Base-by-base conservation (phyloP, 2,797 vertebrate species). In the Gadopsis marmoratus region DNA sequence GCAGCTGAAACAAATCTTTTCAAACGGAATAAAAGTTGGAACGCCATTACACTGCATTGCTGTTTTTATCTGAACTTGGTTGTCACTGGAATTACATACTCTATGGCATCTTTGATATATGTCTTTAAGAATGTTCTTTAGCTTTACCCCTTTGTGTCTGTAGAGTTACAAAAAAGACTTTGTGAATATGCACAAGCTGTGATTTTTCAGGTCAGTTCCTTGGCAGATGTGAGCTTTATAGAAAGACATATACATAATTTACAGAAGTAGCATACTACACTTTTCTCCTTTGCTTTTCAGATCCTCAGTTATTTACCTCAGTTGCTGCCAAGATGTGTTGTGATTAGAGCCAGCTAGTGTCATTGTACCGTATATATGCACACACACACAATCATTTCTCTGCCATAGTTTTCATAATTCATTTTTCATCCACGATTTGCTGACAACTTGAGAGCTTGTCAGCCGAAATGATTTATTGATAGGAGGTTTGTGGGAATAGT, bases 391-490 rank as follows among this genome's bases (percentile, higher is more conserved):
- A 68, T 73, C 53, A 39, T 68, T 72, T 71, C 55, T 47, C 51
- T 51, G 68, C 71, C 35, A 62, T 33, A 65, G 60, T 48, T 85
- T 92, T 73, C 69, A 86, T 88, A 71, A 88, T 86, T 79, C 61
- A 92, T 86, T 80, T 86, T 88, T 82, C 68, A 77, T 31, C 54
- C 51, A 59, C 84, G 87, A 87, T 87, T 88, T 84, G 50, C 83
- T 80, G 76, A 86, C 82, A 76, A 79, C 77, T 83, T 77, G 62
- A 86, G 64, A 65, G 75, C 73, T 76, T 70, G 87, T 86, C 84
- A 81, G 59, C 50, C 50, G 60, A 39, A 78, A 77, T 89, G 77
- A 90, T 92, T 91, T 91, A 94, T 91, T 82, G 81, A 91, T 82
- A 51, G 8, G 13, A 64, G 45, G 51, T 86, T 77, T 86, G 77